Evolutionary conservation across 1,140 invertebrate species (phyloP), one percentile per base, ranked within the genome.

Genomic region (Berghia stephanieae): DNA sequence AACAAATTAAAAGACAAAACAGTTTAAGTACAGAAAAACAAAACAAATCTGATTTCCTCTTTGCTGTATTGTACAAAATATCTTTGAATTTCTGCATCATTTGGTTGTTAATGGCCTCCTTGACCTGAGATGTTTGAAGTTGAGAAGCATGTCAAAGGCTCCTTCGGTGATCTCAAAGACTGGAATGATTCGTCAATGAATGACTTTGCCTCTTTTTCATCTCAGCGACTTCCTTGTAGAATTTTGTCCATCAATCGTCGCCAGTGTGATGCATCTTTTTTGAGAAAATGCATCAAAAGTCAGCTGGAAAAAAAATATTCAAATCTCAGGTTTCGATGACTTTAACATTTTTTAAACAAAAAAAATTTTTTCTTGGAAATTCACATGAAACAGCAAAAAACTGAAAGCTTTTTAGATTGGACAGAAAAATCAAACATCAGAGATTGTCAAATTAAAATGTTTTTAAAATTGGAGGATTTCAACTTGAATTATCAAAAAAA

Each of bases 121-220:
- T 0, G 94, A 95, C 83, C 95, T 92, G 60, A 95, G 93, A 76
- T 93, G 91, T 80, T 94, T 92, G 79, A 96, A 94, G 86, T 94
- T 96, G 18, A 94, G 86, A 0, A 98, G 90, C 84, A 96, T 92
- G 49, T 94, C 91, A 44, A 96, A 90, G 0, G 95, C 95, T 66
- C 93, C 92, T 86, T 96, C 94, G 0, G 96, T 40, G 92, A 95
- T 57, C 94, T 93, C 42, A 96, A 90, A 77, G 92, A 93, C 72
- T 92, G 93, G 85, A 98, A 97, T 77, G 94, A 95, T 81, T 95
- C 92, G 86, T 96, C 94, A 66, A 97, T 95, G 79, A 96, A 96
- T 75, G 91, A 92, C 82, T 94, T 93, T 0, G 95, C 94, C 84
- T 96, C 94, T n/a, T 92, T 91, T 86, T 97, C 95, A 3, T 97